Conservation (phyloP, 2,888 invertebrate genomes). For the Papilio demoleus region DNA sequence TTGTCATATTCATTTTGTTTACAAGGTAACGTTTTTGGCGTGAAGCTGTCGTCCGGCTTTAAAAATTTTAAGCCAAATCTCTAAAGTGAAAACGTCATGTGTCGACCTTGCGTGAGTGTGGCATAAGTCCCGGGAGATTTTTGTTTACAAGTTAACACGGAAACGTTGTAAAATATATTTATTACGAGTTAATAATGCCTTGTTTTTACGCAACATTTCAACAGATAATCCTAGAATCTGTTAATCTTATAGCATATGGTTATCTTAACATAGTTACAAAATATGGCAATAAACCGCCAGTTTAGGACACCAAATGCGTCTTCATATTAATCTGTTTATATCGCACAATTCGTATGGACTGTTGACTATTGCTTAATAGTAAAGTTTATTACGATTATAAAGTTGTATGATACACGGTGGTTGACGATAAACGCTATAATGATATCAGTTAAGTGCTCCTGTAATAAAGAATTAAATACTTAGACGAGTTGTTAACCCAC, state of each 20-base stretch:
- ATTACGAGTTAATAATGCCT: too few relatives aligned
- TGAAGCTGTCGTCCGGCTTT: too few relatives aligned
- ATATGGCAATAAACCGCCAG: background rate
- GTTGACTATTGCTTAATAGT: background rate
- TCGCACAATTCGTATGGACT: background rate
- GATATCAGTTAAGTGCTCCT: background rate
- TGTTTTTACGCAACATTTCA: background rate
- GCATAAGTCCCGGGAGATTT: too few relatives aligned
- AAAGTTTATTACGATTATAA: background rate
- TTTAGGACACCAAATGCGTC: background rate
- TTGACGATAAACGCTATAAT: background rate
- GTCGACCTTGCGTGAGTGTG: too few relatives aligned
- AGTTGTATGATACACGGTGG: background rate
- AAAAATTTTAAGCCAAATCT: too few relatives aligned
- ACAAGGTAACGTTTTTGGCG: too few relatives aligned
- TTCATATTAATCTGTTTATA: constrained; percentile 7
- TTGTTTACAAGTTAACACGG: too few relatives aligned
- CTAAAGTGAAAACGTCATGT: too few relatives aligned
- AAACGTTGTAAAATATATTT: too few relatives aligned
- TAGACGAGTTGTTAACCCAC: too few relatives aligned
- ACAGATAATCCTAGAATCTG: background rate
- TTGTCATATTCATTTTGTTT: too few relatives aligned
- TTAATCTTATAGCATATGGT: background rate
- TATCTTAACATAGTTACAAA: background rate
- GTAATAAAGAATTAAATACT: too few relatives aligned